Conservation (phyloP, 2,797 vertebrate genomes). For the Coluber constrictor region DNA sequence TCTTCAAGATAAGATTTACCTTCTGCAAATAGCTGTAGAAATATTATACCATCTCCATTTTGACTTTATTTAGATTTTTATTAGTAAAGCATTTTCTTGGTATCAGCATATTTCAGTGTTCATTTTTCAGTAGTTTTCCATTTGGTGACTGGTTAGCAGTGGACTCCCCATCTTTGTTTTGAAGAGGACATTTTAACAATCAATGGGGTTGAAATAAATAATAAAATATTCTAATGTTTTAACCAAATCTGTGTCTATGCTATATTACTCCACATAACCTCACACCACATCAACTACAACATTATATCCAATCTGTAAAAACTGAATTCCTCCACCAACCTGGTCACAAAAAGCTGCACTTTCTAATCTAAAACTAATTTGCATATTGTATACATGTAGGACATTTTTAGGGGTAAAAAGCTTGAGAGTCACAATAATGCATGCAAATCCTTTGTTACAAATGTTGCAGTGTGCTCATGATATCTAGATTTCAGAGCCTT, state of each 20-base stretch:
- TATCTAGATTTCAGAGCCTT: slow-evolving; percentile 82
- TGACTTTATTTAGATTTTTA: slow-evolving; percentile 75
- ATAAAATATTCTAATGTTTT: slow-evolving; percentile 64
- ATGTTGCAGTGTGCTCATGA: slow-evolving; percentile 88
- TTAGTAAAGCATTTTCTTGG: slow-evolving; percentile 68
- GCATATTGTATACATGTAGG: slow-evolving; percentile 89
- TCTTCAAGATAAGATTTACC: slow-evolving; percentile 71
- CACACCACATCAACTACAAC: slow-evolving; percentile 89
- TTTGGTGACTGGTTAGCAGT: slow-evolving; percentile 82
- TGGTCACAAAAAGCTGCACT: slow-evolving; percentile 85
- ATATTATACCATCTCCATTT: slow-evolving; percentile 80
- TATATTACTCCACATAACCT: slow-evolving; percentile 86
- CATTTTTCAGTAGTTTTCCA: slow-evolving; percentile 70
- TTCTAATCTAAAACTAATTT: slow-evolving; percentile 90
- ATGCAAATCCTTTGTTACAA: slow-evolving; percentile 90
- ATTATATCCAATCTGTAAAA: slow-evolving; percentile 89
- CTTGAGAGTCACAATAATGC: slow-evolving; percentile 87
- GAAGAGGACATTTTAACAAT: slow-evolving; percentile 75
- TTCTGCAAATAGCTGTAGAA: slow-evolving; percentile 79
- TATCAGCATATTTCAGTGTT: slow-evolving; percentile 60
- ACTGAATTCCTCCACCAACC: slow-evolving; percentile 84
- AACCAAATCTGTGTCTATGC: slow-evolving; percentile 78
- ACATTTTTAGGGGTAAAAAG: slow-evolving; percentile 71
- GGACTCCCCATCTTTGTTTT: slow-evolving; percentile 84
- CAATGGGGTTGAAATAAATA: slow-evolving; percentile 73